These are phyloP conservation scores for Streptopelia turtur DNA, from an alignment of 2,797 vertebrate species.

Conservation along the genomic window DNA sequence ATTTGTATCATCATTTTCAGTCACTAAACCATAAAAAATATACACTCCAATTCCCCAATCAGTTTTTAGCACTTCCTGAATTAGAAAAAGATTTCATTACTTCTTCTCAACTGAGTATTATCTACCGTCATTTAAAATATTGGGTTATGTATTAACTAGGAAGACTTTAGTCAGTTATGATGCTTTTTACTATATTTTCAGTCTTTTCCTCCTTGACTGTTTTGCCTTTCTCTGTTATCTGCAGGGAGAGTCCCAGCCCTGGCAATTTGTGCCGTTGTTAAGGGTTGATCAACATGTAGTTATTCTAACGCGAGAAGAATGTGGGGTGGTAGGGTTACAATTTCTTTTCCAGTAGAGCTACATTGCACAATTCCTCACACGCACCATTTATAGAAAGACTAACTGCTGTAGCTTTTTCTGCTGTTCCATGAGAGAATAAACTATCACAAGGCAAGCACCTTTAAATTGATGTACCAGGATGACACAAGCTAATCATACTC, in stretches of 20 bases:
- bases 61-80: conserved; percentile 8
- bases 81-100: background rate
- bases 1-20: conserved; percentile 45
- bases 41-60: background rate
- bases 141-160: background rate
- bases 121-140: background rate
- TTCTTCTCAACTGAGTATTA: background rate
- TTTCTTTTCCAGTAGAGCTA: background rate
- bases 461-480: background rate
- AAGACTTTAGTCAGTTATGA: background rate
- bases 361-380: fast-evolving
- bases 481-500: background rate
- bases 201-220: background rate
- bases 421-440: background rate
- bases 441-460: background rate
- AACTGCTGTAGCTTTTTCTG: background rate
- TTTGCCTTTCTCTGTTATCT: background rate
- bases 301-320: background rate
- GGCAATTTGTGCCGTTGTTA: background rate
- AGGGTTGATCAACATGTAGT: background rate
- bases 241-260: background rate
- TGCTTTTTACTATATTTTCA: background rate
- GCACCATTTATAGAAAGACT: background rate
- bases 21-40: conserved; percentile 50
- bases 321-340: background rate